These are phyloP conservation scores for Cephus nigrinus DNA, from an alignment of 2,888 invertebrate genomes.

Conservation along the genomic window DNA sequence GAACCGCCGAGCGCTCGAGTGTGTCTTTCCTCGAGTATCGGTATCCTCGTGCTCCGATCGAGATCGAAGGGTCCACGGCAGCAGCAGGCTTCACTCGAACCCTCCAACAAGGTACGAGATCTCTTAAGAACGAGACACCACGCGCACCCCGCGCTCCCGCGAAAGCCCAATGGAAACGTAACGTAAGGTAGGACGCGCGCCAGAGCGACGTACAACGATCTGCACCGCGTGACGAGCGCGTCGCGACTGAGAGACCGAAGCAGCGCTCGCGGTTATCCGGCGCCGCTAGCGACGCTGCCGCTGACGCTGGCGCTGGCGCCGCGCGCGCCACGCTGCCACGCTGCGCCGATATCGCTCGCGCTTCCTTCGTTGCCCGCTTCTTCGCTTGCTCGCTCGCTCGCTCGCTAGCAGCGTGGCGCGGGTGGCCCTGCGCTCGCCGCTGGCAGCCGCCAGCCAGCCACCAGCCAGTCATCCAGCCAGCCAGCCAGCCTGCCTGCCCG, in stretches of 20 bases:
- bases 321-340: conserved; percentile 42
- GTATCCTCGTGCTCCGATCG: not conserved
- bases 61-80: not conserved
- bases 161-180: not conserved
- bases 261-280: conserved; percentile 51
- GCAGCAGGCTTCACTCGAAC: not conserved
- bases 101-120: not conserved
- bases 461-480: conserved; percentile 33
- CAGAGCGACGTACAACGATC: conserved; percentile 37
- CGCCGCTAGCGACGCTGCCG: not conserved
- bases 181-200: conserved; percentile 1
- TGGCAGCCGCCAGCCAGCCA: conserved; percentile 46
- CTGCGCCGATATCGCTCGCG: conserved; percentile 57
- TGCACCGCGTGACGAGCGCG: conserved; percentile 66
- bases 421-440: conserved; percentile 61
- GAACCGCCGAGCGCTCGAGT: not conserved
- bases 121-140: not conserved
- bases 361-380: conserved; percentile 56
- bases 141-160: conserved; percentile 6
- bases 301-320: conserved; percentile 6
- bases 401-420: conserved; percentile 59
- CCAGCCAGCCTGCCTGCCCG: conserved; percentile 4
- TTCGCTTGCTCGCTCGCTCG: conserved; percentile 53
- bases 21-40: not conserved
- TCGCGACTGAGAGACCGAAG: conserved; percentile 63